Evolutionary conservation across 92 coral and sea anemone genomes (phyloP).

Genomic region (Pocillopora grandis): DNA sequence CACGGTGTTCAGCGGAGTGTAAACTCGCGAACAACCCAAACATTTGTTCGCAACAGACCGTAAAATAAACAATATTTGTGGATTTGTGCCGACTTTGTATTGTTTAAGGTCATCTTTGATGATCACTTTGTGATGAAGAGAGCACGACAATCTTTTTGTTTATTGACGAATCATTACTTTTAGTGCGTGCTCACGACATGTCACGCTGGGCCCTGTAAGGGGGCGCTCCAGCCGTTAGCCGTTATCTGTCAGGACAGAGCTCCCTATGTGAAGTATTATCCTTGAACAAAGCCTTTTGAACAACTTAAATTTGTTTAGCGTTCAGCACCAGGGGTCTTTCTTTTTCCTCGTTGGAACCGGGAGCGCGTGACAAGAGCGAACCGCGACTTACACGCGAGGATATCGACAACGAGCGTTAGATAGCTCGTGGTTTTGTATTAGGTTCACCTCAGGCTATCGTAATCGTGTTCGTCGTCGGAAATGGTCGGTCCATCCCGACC

Average conservation of each 20-base stretch:
- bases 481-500: background rate
- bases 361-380: constrained; percentile 4
- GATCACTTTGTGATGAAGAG: constrained; percentile 14
- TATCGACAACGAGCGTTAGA: background rate
- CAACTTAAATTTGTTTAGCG: background rate
- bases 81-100: constrained; percentile 20
- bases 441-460: background rate
- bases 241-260: background rate
- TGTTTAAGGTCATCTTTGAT: background rate
- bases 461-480: background rate
- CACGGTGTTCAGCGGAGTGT: constrained; percentile 68
- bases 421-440: background rate
- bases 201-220: background rate
- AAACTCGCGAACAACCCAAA: constrained; percentile 18
- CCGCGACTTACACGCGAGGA: constrained; percentile 7
- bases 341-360: background rate
- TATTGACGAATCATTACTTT: constrained; percentile 1
- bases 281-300: background rate
- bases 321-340: background rate
- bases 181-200: background rate
- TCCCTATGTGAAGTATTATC: background rate
- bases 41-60: constrained; percentile 21
- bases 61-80: constrained; percentile 34
- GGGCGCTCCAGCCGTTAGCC: background rate
- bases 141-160: constrained; percentile 11